These are phyloP conservation scores for Oriolus oriolus DNA, from an alignment of 2,113 vertebrate genomes.

Conservation along the genomic window DNA sequence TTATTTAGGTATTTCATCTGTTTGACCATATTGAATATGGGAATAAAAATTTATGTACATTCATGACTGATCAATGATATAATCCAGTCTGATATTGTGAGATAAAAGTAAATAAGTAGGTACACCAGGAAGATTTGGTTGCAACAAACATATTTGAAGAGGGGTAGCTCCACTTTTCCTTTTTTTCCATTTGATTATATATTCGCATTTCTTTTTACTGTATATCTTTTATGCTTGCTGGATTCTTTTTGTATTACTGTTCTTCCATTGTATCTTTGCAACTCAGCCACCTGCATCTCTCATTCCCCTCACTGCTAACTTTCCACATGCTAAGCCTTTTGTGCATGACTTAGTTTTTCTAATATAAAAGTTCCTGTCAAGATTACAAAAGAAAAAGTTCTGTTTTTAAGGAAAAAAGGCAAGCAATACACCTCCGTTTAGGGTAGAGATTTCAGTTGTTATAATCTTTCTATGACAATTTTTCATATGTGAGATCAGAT, in stretches of 20 bases:
- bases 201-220: background rate
- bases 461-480: background rate
- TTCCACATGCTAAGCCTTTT: background rate
- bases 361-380: background rate
- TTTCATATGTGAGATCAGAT: background rate
- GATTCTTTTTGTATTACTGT: background rate
- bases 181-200: background rate
- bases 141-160: background rate
- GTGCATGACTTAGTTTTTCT: background rate
- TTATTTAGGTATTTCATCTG: background rate
- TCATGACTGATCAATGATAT: background rate
- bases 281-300: background rate
- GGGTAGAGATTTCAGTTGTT: background rate
- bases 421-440: background rate
- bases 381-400: background rate
- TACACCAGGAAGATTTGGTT: background rate
- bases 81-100: background rate
- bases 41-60: background rate
- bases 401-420: background rate
- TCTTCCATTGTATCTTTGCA: background rate
- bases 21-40: background rate
- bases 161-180: fast-evolving
- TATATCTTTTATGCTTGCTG: background rate
- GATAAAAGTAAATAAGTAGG: background rate
- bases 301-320: background rate